Evolutionary conservation across 2,888 invertebrate species (phyloP).

Genomic region (Oligia fasciuncula): DNA sequence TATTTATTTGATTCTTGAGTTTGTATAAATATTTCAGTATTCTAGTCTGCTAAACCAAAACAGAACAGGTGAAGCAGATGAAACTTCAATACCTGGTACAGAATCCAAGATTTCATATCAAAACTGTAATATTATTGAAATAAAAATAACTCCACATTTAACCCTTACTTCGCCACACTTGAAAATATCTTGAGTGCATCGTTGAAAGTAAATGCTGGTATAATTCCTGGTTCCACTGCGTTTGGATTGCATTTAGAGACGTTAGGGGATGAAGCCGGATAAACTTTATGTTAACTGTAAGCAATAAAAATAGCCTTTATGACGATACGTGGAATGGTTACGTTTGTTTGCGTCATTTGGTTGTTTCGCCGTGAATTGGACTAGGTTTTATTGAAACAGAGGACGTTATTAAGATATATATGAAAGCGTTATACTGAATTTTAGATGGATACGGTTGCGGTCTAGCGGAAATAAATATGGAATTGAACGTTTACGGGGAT

Average conservation of each 20-base stretch:
- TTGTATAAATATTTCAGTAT: not conserved
- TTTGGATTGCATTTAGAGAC: slow-evolving; percentile 88
- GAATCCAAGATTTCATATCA: slow-evolving; percentile 55
- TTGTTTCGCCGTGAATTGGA: slow-evolving; percentile 74
- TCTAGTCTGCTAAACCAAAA: not conserved
- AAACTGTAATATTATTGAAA: slow-evolving; percentile 70
- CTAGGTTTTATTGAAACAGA: slow-evolving; percentile 69
- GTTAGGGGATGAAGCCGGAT: slow-evolving; percentile 87
- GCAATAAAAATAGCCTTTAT: slow-evolving; percentile 89
- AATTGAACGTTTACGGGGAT: slow-evolving; percentile 41
- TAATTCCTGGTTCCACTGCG: slow-evolving; percentile 87
- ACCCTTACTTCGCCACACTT: slow-evolving; percentile 78
- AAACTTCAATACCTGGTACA: slow-evolving; percentile 26
- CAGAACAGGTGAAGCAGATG: slow-evolving; percentile 5
- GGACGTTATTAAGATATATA: slow-evolving; percentile 60
- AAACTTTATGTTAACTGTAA: slow-evolving; percentile 87
- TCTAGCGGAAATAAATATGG: slow-evolving; percentile 44
- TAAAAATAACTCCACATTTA: slow-evolving; percentile 84
- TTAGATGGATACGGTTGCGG: slow-evolving; percentile 46
- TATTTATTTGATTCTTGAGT: slow-evolving; percentile 2
- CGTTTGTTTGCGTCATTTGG: slow-evolving; percentile 81
- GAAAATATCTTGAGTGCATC: slow-evolving; percentile 88
- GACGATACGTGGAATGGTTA: slow-evolving; percentile 88
- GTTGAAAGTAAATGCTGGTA: slow-evolving; percentile 88
- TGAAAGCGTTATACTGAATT: slow-evolving; percentile 55